Base-by-base conservation (phyloP, 2,888 invertebrate genomes). In the Auanema sp. region DNA sequence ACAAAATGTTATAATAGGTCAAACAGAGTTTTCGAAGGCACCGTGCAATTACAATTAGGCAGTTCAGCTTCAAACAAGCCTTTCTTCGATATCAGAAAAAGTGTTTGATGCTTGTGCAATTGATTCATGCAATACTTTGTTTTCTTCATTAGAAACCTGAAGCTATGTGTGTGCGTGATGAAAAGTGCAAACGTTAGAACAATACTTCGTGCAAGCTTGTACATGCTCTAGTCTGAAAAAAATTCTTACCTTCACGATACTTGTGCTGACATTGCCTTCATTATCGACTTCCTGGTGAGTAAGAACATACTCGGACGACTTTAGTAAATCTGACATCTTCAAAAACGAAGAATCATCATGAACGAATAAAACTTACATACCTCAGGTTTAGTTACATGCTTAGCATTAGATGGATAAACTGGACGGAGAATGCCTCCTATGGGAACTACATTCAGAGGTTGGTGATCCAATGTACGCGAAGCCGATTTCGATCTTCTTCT, bases 251-350 rank as follows among this genome's bases (percentile, higher is more conserved):
- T 94, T 97, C 83, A 91, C 92, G 16, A 95, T 84, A 79, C 91
- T 91, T 0, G 96, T 97, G 85, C 93, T 93, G 2, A 97, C 86
- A 81, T 93, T 93, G 0, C 97, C 97, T 11, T 91, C 91, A 0
- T 91, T 90, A 83, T 94, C 94, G 59, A 91, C 90, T 78, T 92
- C 92, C 85, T 97, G 96, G 0, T 93, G 91, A 18, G 93, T 90
- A 0, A 98, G 87, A 72, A 94, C 91, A 84, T 98, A 98, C 81
- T 93, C 93, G 0, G 90, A 90, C 21, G 87, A 75, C 88, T 89
- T 78, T 12, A 84, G 83, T 10, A 93, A 88, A 89, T 87, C 89
- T 69, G 90, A 91, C 0, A 64, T 55, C 90, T 90, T 0, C 90
- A 90, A 11, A 12, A 18, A 23, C 8, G 1, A 24, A 18, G 21